phyloP scores from a whole-genome alignment of 1,140 invertebrate genomes.

The Notospermus geniculatus region DNA sequence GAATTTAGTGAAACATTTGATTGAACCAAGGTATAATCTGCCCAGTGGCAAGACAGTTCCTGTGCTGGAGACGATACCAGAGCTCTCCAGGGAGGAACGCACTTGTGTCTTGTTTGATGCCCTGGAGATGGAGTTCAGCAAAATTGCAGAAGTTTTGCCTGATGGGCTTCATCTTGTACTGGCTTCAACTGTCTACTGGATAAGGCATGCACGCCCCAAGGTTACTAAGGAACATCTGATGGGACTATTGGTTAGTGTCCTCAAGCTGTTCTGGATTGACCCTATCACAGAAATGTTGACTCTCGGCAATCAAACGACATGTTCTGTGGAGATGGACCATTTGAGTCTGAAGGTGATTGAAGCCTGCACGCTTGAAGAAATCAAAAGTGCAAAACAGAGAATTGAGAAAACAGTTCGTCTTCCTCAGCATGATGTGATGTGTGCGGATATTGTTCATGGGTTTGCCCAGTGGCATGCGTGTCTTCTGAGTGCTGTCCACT shows the following conservation, averaged over 20 bases:
- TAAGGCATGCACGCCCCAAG: slow-evolving; percentile 52
- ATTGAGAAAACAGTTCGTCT: neutral
- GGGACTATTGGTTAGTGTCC: slow-evolving; percentile 31
- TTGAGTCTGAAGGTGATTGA: neutral
- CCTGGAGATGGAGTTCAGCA: slow-evolving; percentile 20
- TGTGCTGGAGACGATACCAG: slow-evolving; percentile 45
- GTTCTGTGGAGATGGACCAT: slow-evolving; percentile 5
- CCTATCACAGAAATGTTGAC: slow-evolving; percentile 10
- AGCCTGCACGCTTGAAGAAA: neutral
- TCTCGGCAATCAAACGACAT: slow-evolving; percentile 5
- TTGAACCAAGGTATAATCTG: slow-evolving; percentile 13
- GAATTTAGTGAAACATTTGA: slow-evolving; percentile 5
- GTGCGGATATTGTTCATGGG: slow-evolving; percentile 35
- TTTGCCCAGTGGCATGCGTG: slow-evolving; percentile 45
- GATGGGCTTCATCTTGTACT: slow-evolving; percentile 65
- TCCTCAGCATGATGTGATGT: slow-evolving; percentile 23
- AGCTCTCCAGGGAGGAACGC: slow-evolving; percentile 17
- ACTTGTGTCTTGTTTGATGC: slow-evolving; percentile 28
- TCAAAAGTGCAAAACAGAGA: slow-evolving; percentile 6
- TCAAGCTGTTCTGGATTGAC: slow-evolving; percentile 31
- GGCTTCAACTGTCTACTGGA: slow-evolving; percentile 68
- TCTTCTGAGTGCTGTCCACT: slow-evolving; percentile 27
- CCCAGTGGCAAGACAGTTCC: slow-evolving; percentile 42
- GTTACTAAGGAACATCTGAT: slow-evolving; percentile 30
- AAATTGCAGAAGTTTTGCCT: slow-evolving; percentile 59